Evolutionary conservation across 2,888 invertebrate species (phyloP), one percentile per base, ranked within the genome.

Genomic region (Noctua janthina): DNA sequence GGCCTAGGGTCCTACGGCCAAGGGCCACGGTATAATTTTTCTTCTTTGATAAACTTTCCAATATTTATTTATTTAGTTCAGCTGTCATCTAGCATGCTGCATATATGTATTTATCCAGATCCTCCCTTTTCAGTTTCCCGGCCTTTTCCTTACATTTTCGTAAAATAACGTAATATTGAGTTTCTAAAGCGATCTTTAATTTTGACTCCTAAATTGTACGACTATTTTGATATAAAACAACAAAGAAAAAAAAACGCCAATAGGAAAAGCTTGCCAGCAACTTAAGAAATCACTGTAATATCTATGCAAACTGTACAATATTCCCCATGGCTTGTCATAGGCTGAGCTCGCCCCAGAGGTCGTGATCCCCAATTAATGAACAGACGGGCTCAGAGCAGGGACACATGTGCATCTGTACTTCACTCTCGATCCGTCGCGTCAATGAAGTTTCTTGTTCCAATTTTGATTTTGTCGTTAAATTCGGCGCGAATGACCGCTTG

Each of bases 291-390:
- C 23, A 51, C 20, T 35, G 39, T 68, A 67, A 35, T 39, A 74
- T 29, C 10, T 29, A 15, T 74, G 64, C 56, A 76, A 49, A 46
- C 54, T 59, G 23, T 71, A 54, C 70, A 67, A 70, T 83, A 73
- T 76, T 73, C 73, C 66, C 84, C 75, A 85, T 85, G 67, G 72
- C 82, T 64, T 17, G 77, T 70, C 73, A 86, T 79, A 83, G 76
- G 51, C 74, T 62, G 69, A 68, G 76, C 66, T 35, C 64, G 72
- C 76, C 84, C 84, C 81, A 77, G 46, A 89, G 89, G 89, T 89
- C 89, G 82, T 83, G 89, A 88, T 88, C 89, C 76, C 83, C 84
- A 88, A 88, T 89, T 89, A 89, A 83, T 76, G 67, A 49, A 77
- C 81, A 83, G 86, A 78, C 88, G 62, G 80, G 66, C 85, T 67